Percentiles rank a stretch among this genome's conserved stretches.
These are phyloP conservation scores for Eidolon helvum DNA, from an alignment of 2,113 vertebrate genomes.

Conservation along the genomic window DNA sequence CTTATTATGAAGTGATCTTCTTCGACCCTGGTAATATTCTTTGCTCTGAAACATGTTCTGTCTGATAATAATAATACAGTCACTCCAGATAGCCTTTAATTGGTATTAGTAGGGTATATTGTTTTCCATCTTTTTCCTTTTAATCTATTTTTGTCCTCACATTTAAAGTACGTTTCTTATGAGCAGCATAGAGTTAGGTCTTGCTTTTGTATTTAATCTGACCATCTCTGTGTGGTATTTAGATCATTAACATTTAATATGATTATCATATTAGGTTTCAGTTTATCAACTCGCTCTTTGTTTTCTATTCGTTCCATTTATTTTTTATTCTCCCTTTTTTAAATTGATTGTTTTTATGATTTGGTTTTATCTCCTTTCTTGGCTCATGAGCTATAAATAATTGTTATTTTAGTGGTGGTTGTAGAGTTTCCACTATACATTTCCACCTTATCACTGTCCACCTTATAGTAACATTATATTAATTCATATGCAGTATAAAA, in stretches of 20 bases:
- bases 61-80: not conserved
- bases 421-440: not conserved
- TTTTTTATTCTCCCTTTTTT: not conserved
- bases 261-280: not conserved
- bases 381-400: not conserved
- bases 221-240: not conserved
- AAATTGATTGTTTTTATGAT: not conserved
- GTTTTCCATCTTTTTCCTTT: not conserved
- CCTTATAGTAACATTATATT: not conserved
- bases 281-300: not conserved
- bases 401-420: not conserved
- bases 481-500: not conserved
- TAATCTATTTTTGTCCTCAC: not conserved
- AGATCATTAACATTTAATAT: not conserved
- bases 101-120: not conserved
- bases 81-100: not conserved
- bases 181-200: not conserved
- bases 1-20: not conserved
- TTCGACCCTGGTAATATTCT: not conserved
- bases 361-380: not conserved
- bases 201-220: not conserved
- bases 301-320: not conserved
- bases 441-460: not conserved
- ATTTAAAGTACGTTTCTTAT: not conserved
- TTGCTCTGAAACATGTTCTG: not conserved